phyloP scores from a whole-genome alignment of 2,113 vertebrate genomes.

The Mus musculus region DNA sequence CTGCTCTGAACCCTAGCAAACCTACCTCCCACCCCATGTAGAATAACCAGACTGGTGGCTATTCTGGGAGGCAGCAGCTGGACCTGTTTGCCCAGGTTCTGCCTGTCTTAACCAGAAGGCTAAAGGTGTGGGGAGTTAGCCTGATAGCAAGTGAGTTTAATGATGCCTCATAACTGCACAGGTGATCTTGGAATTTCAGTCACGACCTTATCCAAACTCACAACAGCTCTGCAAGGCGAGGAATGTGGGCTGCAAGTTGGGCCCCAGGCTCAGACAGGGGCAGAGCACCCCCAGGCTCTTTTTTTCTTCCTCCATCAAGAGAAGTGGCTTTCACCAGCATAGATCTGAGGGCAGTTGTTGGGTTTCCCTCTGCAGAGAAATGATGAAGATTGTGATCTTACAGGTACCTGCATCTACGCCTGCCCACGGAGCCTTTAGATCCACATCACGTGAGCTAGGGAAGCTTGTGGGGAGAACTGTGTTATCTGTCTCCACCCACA shows the following conservation, averaged over 20 bases:
- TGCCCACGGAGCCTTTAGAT: neutral
- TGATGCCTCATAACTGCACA: neutral
- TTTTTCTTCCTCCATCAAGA: neutral
- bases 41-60: neutral
- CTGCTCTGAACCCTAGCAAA: neutral
- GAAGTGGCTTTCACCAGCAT: neutral
- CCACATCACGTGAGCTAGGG: neutral
- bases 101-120: neutral
- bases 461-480: neutral
- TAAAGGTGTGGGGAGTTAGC: neutral
- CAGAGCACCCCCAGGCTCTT: neutral
- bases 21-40: neutral
- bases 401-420: neutral
- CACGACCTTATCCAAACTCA: neutral
- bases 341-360: neutral
- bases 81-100: slow-evolving; percentile 12
- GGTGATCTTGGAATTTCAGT: neutral
- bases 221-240: neutral
- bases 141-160: neutral
- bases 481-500: neutral
- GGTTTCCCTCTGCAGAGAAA: neutral
- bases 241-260: neutral
- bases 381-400: neutral
- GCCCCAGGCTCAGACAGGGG: neutral
- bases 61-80: neutral